phyloP scores from a whole-genome alignment of 2,797 vertebrate genomes.

The Silurus lanzhouensis region DNA sequence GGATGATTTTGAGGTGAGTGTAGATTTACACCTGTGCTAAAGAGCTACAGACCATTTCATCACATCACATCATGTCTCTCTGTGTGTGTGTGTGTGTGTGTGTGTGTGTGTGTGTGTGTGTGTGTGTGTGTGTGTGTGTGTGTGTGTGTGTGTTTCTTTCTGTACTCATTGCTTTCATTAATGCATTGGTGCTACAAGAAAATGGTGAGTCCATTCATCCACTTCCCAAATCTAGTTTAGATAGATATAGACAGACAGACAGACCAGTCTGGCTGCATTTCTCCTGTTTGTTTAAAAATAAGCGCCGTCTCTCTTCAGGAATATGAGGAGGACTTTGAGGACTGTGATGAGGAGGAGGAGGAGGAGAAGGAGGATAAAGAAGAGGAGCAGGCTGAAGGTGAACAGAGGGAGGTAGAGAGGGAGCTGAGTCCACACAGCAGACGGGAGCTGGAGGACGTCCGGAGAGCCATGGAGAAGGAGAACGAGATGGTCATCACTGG shows the following conservation, averaged over 20 bases:
- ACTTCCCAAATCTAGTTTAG: too few relatives aligned
- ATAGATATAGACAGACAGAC: too few relatives aligned
- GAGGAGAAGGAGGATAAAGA: constrained; percentile 42
- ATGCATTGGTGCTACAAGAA: constrained; percentile 63
- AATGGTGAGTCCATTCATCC: constrained; percentile 64
- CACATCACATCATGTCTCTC: too few relatives aligned
- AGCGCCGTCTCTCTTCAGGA: constrained; percentile 72
- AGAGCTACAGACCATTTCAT: neutral
- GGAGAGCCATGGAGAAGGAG: constrained; percentile 88
- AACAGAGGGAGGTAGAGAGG: constrained; percentile 53
- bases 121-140: too few relatives aligned
- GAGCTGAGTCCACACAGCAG: constrained; percentile 65
- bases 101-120: neutral
- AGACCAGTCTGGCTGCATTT: neutral
- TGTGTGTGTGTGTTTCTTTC: neutral
- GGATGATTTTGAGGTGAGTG: constrained; percentile 91
- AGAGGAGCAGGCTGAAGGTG: neutral
- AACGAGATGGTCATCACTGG: constrained; percentile 78
- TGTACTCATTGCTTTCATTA: constrained; percentile 50
- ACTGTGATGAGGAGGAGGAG: constrained; percentile 65
- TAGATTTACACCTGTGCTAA: neutral
- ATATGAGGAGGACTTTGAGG: constrained; percentile 95
- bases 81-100: too few relatives aligned
- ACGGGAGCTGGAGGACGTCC: constrained; percentile 86
- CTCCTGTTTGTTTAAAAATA: neutral